Evolutionary conservation across 2,888 invertebrate species (phyloP).

Genomic region (Euplagia quadripunctaria): DNA sequence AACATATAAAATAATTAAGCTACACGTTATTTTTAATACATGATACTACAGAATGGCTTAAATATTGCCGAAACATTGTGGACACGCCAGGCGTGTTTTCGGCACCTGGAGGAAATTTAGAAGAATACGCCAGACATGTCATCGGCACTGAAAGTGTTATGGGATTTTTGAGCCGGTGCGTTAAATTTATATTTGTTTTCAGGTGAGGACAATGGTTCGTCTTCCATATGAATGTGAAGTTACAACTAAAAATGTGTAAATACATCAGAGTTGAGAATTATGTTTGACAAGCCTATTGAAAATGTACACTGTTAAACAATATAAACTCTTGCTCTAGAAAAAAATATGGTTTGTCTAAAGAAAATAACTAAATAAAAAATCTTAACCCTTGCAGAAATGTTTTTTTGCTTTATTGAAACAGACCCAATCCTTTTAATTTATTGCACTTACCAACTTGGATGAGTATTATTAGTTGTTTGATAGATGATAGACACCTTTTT

Average conservation of each 20-base stretch:
- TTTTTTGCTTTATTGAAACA: slow-evolving; percentile 16
- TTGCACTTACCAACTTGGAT: slow-evolving; percentile 4
- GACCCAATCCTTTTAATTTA: slow-evolving; percentile 10
- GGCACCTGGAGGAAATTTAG: too few relatives aligned
- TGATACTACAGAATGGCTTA: too few relatives aligned
- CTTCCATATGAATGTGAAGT: not conserved
- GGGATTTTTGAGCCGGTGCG: too few relatives aligned
- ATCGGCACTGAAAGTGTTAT: too few relatives aligned
- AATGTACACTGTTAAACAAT: not conserved
- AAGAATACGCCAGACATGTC: too few relatives aligned
- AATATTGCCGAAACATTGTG: too few relatives aligned
- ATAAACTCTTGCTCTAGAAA: not conserved
- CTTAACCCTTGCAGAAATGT: slow-evolving; percentile 5
- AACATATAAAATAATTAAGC: too few relatives aligned
- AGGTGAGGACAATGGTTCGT: too few relatives aligned
- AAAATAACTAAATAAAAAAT: slow-evolving; percentile 6
- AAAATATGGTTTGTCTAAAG: not conserved
- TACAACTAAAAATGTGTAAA: not conserved
- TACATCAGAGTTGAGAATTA: not conserved
- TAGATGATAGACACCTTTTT: not conserved
- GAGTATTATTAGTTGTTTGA: slow-evolving; percentile 1
- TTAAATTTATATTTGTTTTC: too few relatives aligned
- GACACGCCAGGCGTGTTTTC: too few relatives aligned
- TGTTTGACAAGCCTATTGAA: not conserved
- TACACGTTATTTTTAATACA: too few relatives aligned